These are phyloP conservation scores for Drosophila santomea DNA, from an alignment of 1,140 invertebrate species.

Conservation along the genomic window DNA sequence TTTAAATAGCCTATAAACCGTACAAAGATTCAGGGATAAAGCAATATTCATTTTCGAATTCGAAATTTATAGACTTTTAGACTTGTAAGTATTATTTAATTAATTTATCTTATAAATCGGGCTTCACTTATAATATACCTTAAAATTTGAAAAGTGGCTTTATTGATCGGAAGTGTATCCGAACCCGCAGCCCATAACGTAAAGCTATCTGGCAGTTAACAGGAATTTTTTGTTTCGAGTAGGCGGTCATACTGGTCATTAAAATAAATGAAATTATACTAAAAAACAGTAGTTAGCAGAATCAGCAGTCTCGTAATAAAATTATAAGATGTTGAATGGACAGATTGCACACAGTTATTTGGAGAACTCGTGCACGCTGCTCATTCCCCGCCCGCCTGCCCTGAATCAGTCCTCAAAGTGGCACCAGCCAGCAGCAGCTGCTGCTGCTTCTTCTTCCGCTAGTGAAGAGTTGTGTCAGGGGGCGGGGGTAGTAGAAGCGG, in stretches of 20 bases:
- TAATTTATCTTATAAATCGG: too few relatives aligned
- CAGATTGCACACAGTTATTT: conserved; percentile 70
- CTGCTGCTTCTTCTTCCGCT: conserved; percentile 26
- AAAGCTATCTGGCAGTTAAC: neutral
- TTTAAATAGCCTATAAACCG: too few relatives aligned
- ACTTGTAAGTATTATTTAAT: too few relatives aligned
- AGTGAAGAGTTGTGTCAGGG: conserved; percentile 10
- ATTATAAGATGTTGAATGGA: conserved; percentile 71
- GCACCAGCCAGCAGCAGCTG: conserved; percentile 41
- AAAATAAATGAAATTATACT: conserved; percentile 51
- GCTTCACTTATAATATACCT: too few relatives aligned
- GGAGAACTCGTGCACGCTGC: conserved; percentile 66
- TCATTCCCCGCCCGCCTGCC: conserved; percentile 60
- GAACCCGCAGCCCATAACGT: neutral
- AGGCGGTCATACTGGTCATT: conserved; percentile 49
- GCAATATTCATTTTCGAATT: too few relatives aligned
- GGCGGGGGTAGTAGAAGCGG: conserved; percentile 1
- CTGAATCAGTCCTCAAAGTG: conserved; percentile 51
- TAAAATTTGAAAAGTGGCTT: neutral
- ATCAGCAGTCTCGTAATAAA: conserved; percentile 38
- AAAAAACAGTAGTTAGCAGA: conserved; percentile 48
- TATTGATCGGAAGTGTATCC: neutral
- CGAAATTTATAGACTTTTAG: too few relatives aligned
- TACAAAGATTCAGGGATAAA: too few relatives aligned
- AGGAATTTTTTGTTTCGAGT: conserved; percentile 24